Evolutionary conservation across 2,113 vertebrate genomes (phyloP).

Genomic region (Colius striatus): DNA sequence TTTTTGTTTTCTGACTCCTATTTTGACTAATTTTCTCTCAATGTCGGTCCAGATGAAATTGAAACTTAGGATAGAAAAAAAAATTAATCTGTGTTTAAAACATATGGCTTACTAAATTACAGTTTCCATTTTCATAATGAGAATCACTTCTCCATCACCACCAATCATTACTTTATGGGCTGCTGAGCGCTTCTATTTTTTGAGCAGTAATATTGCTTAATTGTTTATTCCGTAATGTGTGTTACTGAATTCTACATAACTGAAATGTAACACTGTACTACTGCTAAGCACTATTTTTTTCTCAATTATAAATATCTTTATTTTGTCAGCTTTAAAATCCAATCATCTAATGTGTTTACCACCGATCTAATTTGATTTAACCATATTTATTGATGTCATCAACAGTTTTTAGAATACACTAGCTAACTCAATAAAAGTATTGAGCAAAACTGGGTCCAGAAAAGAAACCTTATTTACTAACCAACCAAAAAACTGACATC

Average conservation of each 20-base stretch:
- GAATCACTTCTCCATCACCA: fast-evolving
- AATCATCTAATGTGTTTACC: neutral
- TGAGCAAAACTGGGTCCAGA: neutral
- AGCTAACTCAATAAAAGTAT: neutral
- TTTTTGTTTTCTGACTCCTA: neutral
- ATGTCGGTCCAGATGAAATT: neutral
- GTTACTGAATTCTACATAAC: neutral
- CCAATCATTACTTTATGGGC: neutral
- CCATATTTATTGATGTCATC: neutral
- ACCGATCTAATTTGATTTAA: neutral
- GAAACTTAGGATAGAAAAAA: neutral
- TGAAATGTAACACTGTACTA: neutral
- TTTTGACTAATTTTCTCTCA: neutral
- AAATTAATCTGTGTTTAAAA: neutral
- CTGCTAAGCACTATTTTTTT: neutral
- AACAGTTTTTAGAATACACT: neutral
- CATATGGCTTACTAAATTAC: neutral
- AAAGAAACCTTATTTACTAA: neutral
- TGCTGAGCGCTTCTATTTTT: neutral
- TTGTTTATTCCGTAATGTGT: neutral
- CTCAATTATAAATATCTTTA: neutral
- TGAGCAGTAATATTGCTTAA: neutral
- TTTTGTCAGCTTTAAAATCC: neutral
- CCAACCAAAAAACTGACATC: neutral
- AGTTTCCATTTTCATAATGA: neutral